These are phyloP conservation scores for Oncorhynchus nerka DNA, from an alignment of 2,113 vertebrate species.

Conservation along the genomic window DNA sequence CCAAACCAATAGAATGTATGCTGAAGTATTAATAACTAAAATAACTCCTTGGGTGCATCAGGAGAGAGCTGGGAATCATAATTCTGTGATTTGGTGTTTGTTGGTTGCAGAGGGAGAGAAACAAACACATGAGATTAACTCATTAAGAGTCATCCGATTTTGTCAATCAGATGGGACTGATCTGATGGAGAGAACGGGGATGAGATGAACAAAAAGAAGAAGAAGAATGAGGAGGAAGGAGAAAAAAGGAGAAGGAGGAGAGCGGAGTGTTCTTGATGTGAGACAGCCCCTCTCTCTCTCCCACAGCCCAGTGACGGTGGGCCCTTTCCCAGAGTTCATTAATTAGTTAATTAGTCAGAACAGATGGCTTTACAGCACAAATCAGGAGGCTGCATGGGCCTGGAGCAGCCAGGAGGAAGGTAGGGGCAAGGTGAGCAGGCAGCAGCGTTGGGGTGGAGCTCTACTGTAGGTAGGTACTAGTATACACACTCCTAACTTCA, in stretches of 20 bases:
- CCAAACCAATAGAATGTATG: conserved; percentile 15
- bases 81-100: conserved; percentile 25
- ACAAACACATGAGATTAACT: not conserved
- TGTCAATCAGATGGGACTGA: not conserved
- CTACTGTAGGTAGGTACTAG: not conserved
- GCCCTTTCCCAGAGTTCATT: conserved; percentile 75
- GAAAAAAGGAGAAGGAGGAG: not conserved
- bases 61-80: conserved; percentile 13
- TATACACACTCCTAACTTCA: not conserved
- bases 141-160: not conserved
- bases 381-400: conserved; percentile 67
- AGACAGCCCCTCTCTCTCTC: conserved; percentile 58
- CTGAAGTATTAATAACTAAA: conserved; percentile 34
- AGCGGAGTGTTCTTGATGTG: conserved; percentile 59
- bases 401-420: conserved; percentile 57
- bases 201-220: not conserved
- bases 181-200: not conserved
- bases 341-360: conserved; percentile 79
- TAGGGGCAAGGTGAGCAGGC: conserved; percentile 57
- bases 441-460: not conserved
- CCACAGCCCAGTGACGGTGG: conserved; percentile 50
- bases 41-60: conserved; percentile 22
- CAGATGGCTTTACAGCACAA: conserved; percentile 76
- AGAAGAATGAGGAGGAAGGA: not conserved
- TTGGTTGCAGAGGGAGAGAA: not conserved